Evolutionary conservation across 2,888 invertebrate genomes (phyloP).

Genomic region (Auanema sp.): DNA sequence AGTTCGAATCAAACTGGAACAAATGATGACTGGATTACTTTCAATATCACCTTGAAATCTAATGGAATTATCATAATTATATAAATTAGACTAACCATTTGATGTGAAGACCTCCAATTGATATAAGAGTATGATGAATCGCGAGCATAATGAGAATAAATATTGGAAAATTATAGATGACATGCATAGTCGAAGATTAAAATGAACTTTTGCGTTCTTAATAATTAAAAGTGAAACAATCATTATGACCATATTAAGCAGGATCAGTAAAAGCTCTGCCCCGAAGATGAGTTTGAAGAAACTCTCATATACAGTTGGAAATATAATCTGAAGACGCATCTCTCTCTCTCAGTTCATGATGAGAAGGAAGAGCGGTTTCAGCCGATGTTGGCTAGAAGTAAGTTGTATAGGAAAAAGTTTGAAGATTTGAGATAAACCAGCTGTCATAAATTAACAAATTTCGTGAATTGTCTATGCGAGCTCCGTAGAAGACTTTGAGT

Average conservation of each 20-base stretch:
- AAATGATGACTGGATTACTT: conserved; percentile 2
- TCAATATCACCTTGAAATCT: conserved; percentile 4
- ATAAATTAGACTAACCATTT: neutral
- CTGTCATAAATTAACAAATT: too few relatives aligned
- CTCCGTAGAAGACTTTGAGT: too few relatives aligned
- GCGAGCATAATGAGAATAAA: neutral
- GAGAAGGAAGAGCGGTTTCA: too few relatives aligned
- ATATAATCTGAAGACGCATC: conserved; percentile 4
- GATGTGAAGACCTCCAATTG: neutral
- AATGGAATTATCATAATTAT: neutral
- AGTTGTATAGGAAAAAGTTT: too few relatives aligned
- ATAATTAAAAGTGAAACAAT: conserved; percentile 1
- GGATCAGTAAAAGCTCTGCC: conserved; percentile 7
- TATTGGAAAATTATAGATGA: conserved; percentile 8
- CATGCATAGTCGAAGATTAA: conserved; percentile 6
- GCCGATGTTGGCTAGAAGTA: too few relatives aligned
- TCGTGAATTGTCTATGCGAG: too few relatives aligned
- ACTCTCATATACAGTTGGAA: neutral
- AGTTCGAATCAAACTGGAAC: conserved; percentile 8
- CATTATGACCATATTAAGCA: conserved; percentile 8
- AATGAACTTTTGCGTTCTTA: conserved; percentile 8
- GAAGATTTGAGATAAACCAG: too few relatives aligned
- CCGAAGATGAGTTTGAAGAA: conserved; percentile 10
- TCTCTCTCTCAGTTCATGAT: too few relatives aligned
- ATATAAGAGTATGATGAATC: conserved; percentile 5